Evolutionary conservation across 2,113 vertebrate species (phyloP).

Genomic region (Cavia porcellus): DNA sequence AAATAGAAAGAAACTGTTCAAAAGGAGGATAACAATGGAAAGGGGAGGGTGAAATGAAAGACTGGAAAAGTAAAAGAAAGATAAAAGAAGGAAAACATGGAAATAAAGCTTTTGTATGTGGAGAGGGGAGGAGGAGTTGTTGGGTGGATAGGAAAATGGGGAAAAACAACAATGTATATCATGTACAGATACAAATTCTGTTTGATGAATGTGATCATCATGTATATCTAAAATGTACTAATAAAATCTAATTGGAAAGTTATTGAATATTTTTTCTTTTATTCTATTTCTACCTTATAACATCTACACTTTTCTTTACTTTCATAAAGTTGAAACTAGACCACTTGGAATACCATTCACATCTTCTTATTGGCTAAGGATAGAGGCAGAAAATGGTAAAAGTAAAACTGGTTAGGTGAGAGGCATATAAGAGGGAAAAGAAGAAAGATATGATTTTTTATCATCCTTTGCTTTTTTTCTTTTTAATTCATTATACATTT

Average conservation of each 20-base stretch:
- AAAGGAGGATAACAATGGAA: not conserved
- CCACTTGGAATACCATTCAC: not conserved
- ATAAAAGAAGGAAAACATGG: not conserved
- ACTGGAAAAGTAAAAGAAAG: not conserved
- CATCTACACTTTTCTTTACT: not conserved
- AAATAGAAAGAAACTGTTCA: not conserved
- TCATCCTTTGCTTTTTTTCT: not conserved
- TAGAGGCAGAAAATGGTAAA: not conserved
- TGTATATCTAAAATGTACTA: not conserved
- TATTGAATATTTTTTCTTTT: not conserved
- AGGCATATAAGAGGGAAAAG: too few relatives aligned
- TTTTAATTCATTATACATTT: not conserved
- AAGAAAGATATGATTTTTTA: not conserved
- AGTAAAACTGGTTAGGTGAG: not conserved
- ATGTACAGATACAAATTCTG: not conserved
- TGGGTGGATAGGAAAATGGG: not conserved
- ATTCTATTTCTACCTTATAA: not conserved
- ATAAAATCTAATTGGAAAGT: not conserved
- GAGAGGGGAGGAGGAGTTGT: not conserved
- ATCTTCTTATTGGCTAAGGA: not conserved
- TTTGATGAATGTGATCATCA: not conserved
- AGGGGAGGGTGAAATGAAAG: not conserved
- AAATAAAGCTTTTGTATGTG: not conserved
- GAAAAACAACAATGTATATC: not conserved
- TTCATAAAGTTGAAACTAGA: slow-evolving; percentile 3